Evolutionary conservation across 2,113 vertebrate species (phyloP), one percentile per base, ranked within the genome.

Genomic region (Ageneiosus marmoratus): DNA sequence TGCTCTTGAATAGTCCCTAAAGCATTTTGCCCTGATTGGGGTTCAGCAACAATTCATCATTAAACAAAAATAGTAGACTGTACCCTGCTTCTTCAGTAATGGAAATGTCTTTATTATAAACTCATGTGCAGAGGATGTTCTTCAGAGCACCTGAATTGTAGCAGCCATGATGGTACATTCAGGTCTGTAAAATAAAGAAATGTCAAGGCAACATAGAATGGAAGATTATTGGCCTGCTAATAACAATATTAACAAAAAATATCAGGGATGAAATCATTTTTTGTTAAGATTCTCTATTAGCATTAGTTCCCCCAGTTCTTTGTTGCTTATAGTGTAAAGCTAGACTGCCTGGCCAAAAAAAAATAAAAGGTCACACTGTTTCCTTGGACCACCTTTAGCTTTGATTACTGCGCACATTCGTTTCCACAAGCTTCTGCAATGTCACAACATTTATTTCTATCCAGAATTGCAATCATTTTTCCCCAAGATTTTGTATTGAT

Each of bases 151-250:
- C 88, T 94, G 94, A 92, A 95, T 94, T 86, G 94, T 93, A 81
- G 94, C 89, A 81, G 94, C 93, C 93, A 95, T 92, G 90, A 95
- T 94, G 90, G 94, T 94, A 91, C 94, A 95, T 90, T 95, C 94
- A 85, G 92, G 92, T 93, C 94, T 95, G 94, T 69, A 93, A 94
- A 86, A 93, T 89, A 93, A 89, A 93, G 88, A 79, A 91, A 10
- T 83, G 89, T 91, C 89, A 51, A 73, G 37, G 41, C 37, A 70
- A 27, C 24, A 34, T 10, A 27, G 46, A 15, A 18, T 9, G 18
- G 8, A 50, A n/a, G 10, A 69, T 65, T 74, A 65, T 3, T 34
- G 16, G 29, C 1, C 15, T 2, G 5, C 50, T 34, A 50, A 44
- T 60, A 60, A 37, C n/a, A 72, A 50, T 63, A 50, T 7, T 15